Evolutionary conservation across 1,140 invertebrate species (phyloP), one percentile per base, ranked within the genome.

Genomic region (Doryteuthis pealeii): DNA sequence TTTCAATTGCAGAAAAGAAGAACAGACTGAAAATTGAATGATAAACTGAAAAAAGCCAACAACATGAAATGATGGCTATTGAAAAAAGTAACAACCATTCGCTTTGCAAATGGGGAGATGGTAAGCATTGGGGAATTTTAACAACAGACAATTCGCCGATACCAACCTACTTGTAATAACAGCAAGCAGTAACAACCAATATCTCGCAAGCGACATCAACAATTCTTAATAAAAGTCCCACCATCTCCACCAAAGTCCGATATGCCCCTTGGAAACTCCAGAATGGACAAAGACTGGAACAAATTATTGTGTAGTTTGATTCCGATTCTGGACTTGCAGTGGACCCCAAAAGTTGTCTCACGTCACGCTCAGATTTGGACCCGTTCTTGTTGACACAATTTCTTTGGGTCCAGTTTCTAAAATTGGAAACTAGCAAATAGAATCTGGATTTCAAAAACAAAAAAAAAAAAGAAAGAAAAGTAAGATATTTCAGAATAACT

Each of bases 11-110:
- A 84, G 83, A 82, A 83, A 78, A 81, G n/a, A n/a, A 84, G 74
- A 80, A 81, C n/a, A 73, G 78, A 35, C 77, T 84, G 1, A 76
- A 78, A 82, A 35, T 70, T 84, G 8, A 84, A 83, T 54, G 65
- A 68, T 26, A 77, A 79, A 40, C 70, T 84, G 15, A 79, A 84
- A 62, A 75, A 79, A 12, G 78, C 76, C 66, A n/a, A n/a, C 77
- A 76, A 58, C 78, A 79, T 35, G 75, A 83, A 68, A 75, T 77
- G 71, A 43, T 78, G 1, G 40, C 72, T 14, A 74, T 79, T 0
- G 79, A 66, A 49, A 45, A 68, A 49, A 40, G 31, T n/a, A 26
- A 40, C 26, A 32, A 40, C 35, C 3, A n/a, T n/a, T 40, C 10
- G 35, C 35, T 10, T 10, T 40, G 35, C 35, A 40, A 10, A 40